phyloP scores from a whole-genome alignment of 2,888 invertebrate species.

The Leptothorax acervorum region DNA sequence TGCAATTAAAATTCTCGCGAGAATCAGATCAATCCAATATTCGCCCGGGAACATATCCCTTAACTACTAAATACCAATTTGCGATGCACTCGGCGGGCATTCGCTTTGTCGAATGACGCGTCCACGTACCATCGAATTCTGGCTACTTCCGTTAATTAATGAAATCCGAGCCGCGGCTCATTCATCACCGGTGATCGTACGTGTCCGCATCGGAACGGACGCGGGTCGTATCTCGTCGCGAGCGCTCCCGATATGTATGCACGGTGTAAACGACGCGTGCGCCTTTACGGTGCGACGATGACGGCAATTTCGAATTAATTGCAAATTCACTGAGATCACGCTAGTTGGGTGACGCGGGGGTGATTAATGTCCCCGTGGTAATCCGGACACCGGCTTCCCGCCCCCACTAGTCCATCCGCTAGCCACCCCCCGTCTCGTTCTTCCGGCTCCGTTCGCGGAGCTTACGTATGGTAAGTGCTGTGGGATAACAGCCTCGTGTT shows the following conservation, averaged over 20 bases:
- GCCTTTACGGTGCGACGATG: conserved; percentile 67
- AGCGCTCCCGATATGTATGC: conserved; percentile 20
- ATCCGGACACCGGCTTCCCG: conserved; percentile 62
- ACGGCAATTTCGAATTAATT: conserved; percentile 83
- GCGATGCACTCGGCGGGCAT: conserved; percentile 8
- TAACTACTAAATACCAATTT: conserved; percentile 13
- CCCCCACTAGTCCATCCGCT: conserved; percentile 41
- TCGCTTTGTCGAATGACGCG: conserved; percentile 19
- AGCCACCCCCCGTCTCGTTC: conserved; percentile 45
- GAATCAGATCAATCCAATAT: conserved; percentile 5
- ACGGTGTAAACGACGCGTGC: conserved; percentile 48
- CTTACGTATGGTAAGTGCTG: conserved; percentile 83
- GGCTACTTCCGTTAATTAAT: conserved; percentile 69
- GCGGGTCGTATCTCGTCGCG: not conserved
- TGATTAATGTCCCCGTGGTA: conserved; percentile 81
- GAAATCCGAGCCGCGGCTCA: conserved; percentile 72
- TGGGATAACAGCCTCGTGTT: conserved; percentile 85
- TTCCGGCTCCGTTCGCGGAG: conserved; percentile 61
- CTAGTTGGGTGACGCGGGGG: conserved; percentile 77
- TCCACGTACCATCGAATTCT: conserved; percentile 38
- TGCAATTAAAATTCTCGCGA: conserved; percentile 11
- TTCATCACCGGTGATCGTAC: conserved; percentile 67
- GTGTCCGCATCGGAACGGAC: conserved; percentile 42
- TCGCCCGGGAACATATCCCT: not conserved
- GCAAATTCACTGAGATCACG: conserved; percentile 81